Evolutionary conservation across 2,888 invertebrate species (phyloP), one percentile per base, ranked within the genome.

Genomic region (Busseola fusca): DNA sequence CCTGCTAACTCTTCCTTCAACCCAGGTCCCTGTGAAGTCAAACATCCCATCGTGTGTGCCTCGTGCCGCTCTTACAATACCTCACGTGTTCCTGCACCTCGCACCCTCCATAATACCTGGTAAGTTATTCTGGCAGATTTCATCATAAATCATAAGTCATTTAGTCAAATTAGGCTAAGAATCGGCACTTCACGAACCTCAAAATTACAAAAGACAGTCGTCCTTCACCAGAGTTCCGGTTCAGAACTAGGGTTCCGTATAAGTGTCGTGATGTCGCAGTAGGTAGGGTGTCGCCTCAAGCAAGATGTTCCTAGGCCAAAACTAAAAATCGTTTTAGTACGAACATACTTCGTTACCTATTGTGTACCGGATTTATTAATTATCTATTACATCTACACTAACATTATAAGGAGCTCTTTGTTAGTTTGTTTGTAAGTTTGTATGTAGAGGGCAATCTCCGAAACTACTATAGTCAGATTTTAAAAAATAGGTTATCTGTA

Each of bases 21-120:
- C 42, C 6, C 16, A 92, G 93, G 89, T 91, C 3, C 87, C 91
- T 3, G 64, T 77, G 3, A 88, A 83, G 62, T 78, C 86, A 18
- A 75, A 78, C 50, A 77, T 80, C 50, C 90, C 92, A 0, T 45
- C 89, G 3, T 82, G 70, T 64, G 90, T 94, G 5, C 94, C 93
- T 0, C 91, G 90, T 14, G 93, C 94, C 0, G 94, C 92, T 0
- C 91, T 93, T 48, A 92, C 94, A 50, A 88, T 93, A 18, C 94
- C 94, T 0, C 81, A 86, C 2, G 87, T 86, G 3, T 93, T 93
- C 82, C 88, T 94, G 52, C 93, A 94, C 63, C 77, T 94, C 25
- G 91, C 91, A 16, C 88, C 85, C 18, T 94, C 94, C 58, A 74
- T 79, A 18, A 93, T 94, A 77, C 92, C 93, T 88, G 93, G 93